Conservation (phyloP, 2,888 invertebrate genomes). For the Cetonia aurata region DNA sequence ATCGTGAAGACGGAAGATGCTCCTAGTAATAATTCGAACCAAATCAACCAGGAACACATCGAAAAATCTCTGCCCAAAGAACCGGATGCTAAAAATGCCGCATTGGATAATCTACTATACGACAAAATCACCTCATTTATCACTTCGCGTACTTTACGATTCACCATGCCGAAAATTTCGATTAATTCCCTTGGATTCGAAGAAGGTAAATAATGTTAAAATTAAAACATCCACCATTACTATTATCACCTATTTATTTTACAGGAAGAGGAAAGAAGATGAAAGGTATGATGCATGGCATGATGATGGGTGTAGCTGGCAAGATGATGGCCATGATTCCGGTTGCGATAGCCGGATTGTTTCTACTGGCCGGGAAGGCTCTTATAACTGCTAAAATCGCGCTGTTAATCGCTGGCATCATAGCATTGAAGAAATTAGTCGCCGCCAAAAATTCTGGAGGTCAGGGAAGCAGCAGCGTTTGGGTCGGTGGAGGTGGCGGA, state of each 20-base stretch:
- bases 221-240: background rate
- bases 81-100: slow-evolving; percentile 75
- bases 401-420: slow-evolving; percentile 82
- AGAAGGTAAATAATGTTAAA: slow-evolving; percentile 73
- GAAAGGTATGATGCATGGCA: slow-evolving; percentile 93
- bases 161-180: slow-evolving; percentile 80
- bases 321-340: slow-evolving; percentile 88
- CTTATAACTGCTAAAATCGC: slow-evolving; percentile 85
- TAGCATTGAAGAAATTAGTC: slow-evolving; percentile 85
- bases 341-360: slow-evolving; percentile 83
- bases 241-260: slow-evolving; percentile 55
- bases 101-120: slow-evolving; percentile 77
- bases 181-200: slow-evolving; percentile 78
- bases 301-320: slow-evolving; percentile 90
- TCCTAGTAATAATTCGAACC: slow-evolving; percentile 57
- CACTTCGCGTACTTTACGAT: slow-evolving; percentile 81
- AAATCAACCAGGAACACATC: slow-evolving; percentile 80
- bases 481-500: slow-evolving; percentile 62
- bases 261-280: slow-evolving; percentile 82
- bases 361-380: slow-evolving; percentile 88
- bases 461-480: slow-evolving; percentile 57
- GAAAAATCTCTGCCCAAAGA: slow-evolving; percentile 75
- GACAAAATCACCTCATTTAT: slow-evolving; percentile 79
- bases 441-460: slow-evolving; percentile 73
- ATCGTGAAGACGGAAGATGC: slow-evolving; percentile 71